Evolutionary conservation across 1,140 invertebrate species (phyloP).

Genomic region (Neuroterus valhalla): DNA sequence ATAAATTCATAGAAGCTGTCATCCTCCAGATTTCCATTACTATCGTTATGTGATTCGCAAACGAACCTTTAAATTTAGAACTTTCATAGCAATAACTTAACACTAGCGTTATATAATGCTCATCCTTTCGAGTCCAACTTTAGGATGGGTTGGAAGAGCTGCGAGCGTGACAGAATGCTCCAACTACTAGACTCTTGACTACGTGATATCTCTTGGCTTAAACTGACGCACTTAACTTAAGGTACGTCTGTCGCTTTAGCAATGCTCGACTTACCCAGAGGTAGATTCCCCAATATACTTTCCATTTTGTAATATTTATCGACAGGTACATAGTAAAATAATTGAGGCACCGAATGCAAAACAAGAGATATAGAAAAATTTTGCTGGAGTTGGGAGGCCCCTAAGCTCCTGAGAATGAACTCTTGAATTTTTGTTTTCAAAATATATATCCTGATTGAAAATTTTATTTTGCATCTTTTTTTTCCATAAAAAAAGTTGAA

Average conservation of each 20-base stretch:
- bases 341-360: no score
- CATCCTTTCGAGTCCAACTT: neutral
- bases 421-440: no score
- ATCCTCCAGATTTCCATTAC: neutral
- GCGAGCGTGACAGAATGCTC: constrained; percentile 34
- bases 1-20: neutral
- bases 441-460: no score
- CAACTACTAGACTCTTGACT: constrained; percentile 25
- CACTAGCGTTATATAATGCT: constrained; percentile 11
- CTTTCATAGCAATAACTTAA: neutral
- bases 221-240: constrained; percentile 57
- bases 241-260: constrained; percentile 25
- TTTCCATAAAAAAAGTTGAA: no score
- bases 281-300: no score
- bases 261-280: neutral
- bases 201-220: constrained; percentile 45
- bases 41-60: neutral
- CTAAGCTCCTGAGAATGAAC: no score
- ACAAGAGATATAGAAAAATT: no score
- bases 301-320: neutral
- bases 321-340: no score
- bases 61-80: neutral
- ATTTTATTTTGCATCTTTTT: no score
- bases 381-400: no score
- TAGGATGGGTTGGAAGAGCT: neutral